These are phyloP conservation scores for Gambelia wislizenii DNA, from an alignment of 2,797 vertebrate species.

Conservation along the genomic window DNA sequence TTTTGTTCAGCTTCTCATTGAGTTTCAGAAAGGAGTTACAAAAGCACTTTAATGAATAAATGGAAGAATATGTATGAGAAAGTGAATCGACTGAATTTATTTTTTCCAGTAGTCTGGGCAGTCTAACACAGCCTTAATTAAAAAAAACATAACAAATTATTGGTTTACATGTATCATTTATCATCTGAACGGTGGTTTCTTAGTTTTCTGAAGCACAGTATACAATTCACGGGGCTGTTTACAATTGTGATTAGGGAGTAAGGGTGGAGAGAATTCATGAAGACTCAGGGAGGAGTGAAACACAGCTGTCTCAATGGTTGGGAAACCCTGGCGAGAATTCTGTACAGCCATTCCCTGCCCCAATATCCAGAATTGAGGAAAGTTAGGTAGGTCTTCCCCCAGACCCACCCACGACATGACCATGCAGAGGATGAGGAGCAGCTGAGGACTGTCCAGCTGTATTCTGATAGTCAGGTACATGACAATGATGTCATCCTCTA, in stretches of 20 bases:
- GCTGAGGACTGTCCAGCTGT: no score
- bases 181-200: not conserved
- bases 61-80: not conserved
- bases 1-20: not conserved
- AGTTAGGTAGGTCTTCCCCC: no score
- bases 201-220: not conserved
- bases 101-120: accelerated
- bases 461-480: no score
- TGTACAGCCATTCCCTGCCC: no score
- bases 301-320: no score
- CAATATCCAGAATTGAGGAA: no score
- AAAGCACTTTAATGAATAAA: not conserved
- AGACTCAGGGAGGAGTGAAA: no score
- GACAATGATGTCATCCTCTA: no score
- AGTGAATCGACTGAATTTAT: not conserved
- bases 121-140: not conserved
- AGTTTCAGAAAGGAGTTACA: not conserved
- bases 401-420: no score
- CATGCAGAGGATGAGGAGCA: no score
- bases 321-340: no score
- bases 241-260: not conserved
- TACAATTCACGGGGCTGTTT: not conserved
- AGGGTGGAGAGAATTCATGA: no score
- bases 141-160: not conserved
- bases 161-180: not conserved